Conservation (phyloP, 2,888 invertebrate genomes). For the Onchidella celtica region DNA sequence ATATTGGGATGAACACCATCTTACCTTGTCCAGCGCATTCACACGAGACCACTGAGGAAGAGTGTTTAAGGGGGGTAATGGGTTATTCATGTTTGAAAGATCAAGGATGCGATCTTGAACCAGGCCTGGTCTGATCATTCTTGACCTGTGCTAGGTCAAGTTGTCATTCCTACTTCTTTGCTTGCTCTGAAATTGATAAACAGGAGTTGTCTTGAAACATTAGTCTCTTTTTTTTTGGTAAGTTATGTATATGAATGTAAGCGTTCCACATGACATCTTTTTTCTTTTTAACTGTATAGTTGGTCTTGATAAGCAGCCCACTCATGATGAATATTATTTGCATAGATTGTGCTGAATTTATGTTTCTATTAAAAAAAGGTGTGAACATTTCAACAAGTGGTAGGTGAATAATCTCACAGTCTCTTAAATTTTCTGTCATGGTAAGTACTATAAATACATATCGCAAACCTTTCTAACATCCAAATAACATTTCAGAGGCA, state of each 20-base stretch:
- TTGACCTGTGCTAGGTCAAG: neutral
- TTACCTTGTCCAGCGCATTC: constrained; percentile 74
- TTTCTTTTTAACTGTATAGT: neutral
- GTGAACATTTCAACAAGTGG: no score
- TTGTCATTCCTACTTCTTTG: neutral
- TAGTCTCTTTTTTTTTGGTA: neutral
- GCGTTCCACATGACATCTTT: no score
- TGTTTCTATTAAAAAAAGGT: no score
- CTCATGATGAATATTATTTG: neutral
- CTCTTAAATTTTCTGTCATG: no score
- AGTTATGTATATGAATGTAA: neutral
- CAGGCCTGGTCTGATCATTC: constrained; percentile 70
- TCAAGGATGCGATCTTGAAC: constrained; percentile 73
- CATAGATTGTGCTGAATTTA: no score
- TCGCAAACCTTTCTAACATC: no score
- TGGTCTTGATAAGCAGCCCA: neutral
- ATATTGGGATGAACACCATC: no score
- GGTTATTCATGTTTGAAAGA: constrained; percentile 69
- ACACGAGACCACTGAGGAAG: constrained; percentile 79
- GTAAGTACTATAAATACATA: no score
- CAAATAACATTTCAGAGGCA: no score
- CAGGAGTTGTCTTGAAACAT: neutral
- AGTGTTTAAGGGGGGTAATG: constrained; percentile 71
- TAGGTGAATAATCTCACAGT: no score
- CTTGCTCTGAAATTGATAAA: neutral